Conservation (phyloP, 2,797 vertebrate species). For the Meriones psammophilus region DNA sequence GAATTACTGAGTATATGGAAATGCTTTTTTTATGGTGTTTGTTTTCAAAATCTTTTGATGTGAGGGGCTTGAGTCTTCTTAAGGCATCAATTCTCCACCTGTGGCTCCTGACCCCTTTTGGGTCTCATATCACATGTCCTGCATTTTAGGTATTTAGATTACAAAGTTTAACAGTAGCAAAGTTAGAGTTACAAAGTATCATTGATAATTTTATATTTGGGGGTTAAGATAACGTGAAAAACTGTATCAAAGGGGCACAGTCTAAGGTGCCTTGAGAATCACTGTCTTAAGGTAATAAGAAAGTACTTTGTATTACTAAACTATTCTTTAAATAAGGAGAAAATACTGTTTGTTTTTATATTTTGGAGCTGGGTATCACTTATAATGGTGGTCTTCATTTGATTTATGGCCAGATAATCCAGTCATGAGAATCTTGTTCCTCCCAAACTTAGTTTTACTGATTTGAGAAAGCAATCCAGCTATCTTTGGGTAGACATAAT, state of each 20-base stretch:
- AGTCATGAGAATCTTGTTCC: neutral
- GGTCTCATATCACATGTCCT: neutral
- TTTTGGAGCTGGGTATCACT: neutral
- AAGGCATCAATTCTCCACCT: neutral
- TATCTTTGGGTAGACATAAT: conserved; percentile 14
- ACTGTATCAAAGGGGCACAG: neutral
- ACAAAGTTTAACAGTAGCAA: neutral
- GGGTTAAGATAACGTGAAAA: neutral
- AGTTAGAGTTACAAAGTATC: neutral
- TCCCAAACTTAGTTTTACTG: conserved; percentile 12
- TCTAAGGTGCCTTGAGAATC: neutral
- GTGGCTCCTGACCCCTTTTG: neutral
- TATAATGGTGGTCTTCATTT: conserved; percentile 2
- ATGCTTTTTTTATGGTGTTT: neutral
- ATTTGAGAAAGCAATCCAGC: conserved; percentile 35
- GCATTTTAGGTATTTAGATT: neutral
- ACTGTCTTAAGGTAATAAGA: neutral
- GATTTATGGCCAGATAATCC: conserved; percentile 2
- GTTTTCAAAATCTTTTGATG: conserved; percentile 12
- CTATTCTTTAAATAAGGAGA: neutral
- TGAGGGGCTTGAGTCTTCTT: neutral
- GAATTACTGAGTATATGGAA: neutral
- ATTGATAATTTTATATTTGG: neutral
- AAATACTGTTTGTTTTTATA: neutral
- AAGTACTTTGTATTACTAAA: conserved; percentile 1